Percentiles rank a stretch among this genome's conserved stretches.
Evolutionary conservation across 2,797 vertebrate genomes (phyloP).

Genomic region (Furcifer pardalis): DNA sequence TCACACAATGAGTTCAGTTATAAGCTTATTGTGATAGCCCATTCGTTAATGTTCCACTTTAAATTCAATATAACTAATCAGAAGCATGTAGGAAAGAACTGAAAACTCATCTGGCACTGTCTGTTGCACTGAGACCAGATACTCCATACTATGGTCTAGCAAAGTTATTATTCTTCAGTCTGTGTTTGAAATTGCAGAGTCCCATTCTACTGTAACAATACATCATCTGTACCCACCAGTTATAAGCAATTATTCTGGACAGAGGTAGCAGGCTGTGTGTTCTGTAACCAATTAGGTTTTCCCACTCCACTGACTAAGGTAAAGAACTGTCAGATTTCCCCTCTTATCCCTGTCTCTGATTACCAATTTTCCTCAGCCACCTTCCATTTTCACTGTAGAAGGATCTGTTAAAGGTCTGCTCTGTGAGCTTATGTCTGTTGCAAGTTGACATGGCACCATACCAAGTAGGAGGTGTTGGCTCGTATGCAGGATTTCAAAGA

Average conservation of each 20-base stretch:
- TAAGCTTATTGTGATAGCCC: too few relatives aligned
- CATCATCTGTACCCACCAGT: background rate
- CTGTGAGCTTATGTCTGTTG: constrained; percentile 24
- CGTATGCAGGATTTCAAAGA: constrained; percentile 39
- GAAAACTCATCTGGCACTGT: background rate
- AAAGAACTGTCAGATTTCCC: constrained; percentile 13
- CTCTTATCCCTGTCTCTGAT: constrained; percentile 12
- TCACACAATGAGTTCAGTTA: too few relatives aligned
- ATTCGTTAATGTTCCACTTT: background rate
- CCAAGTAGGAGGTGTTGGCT: constrained; percentile 44
- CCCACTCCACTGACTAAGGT: background rate
- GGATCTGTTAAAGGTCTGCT: constrained; percentile 24
- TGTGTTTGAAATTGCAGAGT: background rate
- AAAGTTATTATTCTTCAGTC: background rate
- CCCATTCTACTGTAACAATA: background rate
- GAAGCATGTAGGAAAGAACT: background rate
- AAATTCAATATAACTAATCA: background rate
- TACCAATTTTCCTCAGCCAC: constrained; percentile 19
- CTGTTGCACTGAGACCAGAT: background rate
- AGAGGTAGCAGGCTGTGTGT: background rate
- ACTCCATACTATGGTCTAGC: background rate
- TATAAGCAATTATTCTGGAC: constrained; percentile 4
- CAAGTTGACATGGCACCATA: constrained; percentile 42
- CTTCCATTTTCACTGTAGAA: constrained; percentile 30
- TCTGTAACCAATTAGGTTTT: constrained; percentile 9